Conservation (phyloP, 2,797 vertebrate species). For the Syngnathus rostellatus region DNA sequence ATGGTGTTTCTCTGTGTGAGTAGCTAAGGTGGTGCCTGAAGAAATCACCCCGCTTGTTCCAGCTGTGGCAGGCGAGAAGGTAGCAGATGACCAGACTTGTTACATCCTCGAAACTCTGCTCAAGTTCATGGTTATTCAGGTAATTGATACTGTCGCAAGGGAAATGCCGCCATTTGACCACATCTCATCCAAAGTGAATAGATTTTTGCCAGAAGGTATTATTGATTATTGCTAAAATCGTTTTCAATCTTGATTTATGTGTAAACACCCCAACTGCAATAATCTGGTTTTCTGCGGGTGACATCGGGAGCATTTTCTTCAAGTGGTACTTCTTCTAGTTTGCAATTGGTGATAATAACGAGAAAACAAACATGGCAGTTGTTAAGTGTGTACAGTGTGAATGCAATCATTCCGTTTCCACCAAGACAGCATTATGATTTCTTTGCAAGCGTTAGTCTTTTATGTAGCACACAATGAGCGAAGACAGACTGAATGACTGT, state of each 20-base stretch:
- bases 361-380: background rate
- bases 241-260: background rate
- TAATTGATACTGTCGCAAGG: slow-evolving; percentile 36
- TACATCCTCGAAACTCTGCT: slow-evolving; percentile 89
- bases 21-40: slow-evolving; percentile 90
- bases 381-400: slow-evolving; percentile 11
- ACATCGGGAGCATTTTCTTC: background rate
- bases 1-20: slow-evolving; percentile 23
- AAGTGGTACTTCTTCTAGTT: background rate
- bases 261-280: background rate
- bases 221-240: background rate
- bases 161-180: background rate
- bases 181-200: background rate
- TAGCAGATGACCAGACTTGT: slow-evolving; percentile 90
- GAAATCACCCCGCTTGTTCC: slow-evolving; percentile 91
- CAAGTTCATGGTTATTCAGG: slow-evolving; percentile 96
- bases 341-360: background rate
- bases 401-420: slow-evolving; percentile 6
- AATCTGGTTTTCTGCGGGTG: background rate
- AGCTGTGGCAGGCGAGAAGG: slow-evolving; percentile 83
- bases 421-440: background rate
- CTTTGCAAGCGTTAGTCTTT: slow-evolving; percentile 22
- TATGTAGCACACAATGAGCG: slow-evolving; percentile 31
- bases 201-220: background rate
- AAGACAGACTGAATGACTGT: slow-evolving; percentile 23